phyloP scores from a whole-genome alignment of 2,797 vertebrate genomes.

The Coregonus suidteri region DNA sequence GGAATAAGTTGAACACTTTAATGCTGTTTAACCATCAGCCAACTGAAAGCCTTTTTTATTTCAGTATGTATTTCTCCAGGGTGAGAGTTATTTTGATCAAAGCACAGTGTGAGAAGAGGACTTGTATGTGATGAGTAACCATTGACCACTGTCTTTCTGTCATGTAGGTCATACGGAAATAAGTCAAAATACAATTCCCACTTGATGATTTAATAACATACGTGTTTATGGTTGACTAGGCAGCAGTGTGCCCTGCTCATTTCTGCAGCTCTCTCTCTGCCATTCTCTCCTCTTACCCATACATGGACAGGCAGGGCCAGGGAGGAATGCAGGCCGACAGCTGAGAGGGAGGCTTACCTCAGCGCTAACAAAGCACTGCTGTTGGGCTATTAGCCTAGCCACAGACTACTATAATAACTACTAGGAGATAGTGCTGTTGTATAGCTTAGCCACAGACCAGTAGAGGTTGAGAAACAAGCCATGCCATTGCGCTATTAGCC shows the following conservation, averaged over 20 bases:
- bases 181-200: neutral
- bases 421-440: too few species aligned
- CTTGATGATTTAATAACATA: neutral
- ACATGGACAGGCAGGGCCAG: constrained; percentile 61
- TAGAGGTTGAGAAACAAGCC: neutral
- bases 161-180: neutral
- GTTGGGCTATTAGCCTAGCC: too few species aligned
- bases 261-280: constrained; percentile 9
- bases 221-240: too few species aligned
- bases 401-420: too few species aligned
- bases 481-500: too few species aligned
- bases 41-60: too few species aligned
- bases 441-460: neutral
- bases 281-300: constrained; percentile 43
- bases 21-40: too few species aligned
- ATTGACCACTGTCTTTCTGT: neutral
- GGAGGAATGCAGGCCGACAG: constrained; percentile 72
- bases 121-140: neutral
- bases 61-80: neutral
- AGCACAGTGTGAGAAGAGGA: neutral
- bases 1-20: neutral
- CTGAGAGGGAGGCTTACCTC: constrained; percentile 57
- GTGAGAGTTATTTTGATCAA: neutral
- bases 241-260: neutral
- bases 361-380: constrained; percentile 54